Conservation (phyloP, 2,113 vertebrate species). For the Ibidorhyncha struthersii region DNA sequence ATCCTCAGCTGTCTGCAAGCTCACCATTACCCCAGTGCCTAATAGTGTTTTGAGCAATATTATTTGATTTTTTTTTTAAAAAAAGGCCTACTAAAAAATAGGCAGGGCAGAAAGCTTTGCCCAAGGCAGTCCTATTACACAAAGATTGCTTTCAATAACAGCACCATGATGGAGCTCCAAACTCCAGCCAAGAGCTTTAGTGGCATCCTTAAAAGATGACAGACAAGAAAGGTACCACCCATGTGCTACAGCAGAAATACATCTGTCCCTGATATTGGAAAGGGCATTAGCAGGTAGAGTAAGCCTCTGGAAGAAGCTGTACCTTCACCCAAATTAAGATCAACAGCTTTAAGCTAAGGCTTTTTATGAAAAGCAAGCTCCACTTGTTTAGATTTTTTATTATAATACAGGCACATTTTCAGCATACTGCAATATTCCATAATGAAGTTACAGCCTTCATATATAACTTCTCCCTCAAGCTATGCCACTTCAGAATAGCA, state of each 20-base stretch:
- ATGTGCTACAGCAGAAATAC: neutral
- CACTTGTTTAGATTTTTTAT: neutral
- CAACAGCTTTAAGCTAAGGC: neutral
- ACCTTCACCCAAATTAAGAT: neutral
- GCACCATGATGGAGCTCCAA: too few species aligned
- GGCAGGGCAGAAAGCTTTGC: neutral
- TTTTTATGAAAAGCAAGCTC: neutral
- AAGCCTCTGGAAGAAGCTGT: neutral
- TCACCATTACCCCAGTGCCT: neutral
- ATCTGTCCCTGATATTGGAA: neutral
- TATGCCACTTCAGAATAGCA: neutral
- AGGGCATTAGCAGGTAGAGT: neutral
- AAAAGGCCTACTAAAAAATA: neutral
- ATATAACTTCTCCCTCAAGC: slow-evolving; percentile 19
- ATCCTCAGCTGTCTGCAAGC: neutral
- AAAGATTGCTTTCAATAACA: too few species aligned
- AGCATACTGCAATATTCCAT: slow-evolving; percentile 14
- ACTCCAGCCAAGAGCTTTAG: too few species aligned
- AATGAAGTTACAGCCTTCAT: slow-evolving; percentile 41
- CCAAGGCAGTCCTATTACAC: too few species aligned
- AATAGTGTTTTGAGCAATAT: neutral
- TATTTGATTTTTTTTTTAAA: neutral
- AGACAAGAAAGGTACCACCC: neutral
- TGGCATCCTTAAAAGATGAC: neutral
- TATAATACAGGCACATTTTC: neutral